Evolutionary conservation across 2,113 vertebrate species (phyloP).

Genomic region (Cochlearius cochlearius): DNA sequence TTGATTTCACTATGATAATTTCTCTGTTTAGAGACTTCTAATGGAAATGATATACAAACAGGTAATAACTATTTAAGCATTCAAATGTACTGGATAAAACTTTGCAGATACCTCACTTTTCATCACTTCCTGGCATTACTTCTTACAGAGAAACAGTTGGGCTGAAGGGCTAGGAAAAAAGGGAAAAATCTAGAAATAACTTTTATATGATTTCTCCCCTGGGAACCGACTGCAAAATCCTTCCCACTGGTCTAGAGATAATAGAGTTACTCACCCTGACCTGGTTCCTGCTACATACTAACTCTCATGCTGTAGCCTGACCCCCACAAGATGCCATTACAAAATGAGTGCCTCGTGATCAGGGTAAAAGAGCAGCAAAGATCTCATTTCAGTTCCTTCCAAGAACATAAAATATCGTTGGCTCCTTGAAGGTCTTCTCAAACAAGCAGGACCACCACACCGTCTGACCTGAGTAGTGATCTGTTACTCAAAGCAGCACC

Average conservation of each 20-base stretch:
- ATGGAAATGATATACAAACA: background rate
- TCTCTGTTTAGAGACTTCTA: background rate
- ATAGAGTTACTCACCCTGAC: background rate
- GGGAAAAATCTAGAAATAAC: background rate
- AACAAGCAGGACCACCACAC: background rate
- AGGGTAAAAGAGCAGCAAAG: background rate
- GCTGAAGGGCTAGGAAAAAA: background rate
- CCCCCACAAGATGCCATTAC: background rate
- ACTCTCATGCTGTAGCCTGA: background rate
- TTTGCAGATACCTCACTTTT: background rate
- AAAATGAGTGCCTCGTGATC: background rate
- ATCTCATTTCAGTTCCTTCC: background rate
- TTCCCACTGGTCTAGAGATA: background rate
- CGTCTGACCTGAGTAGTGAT: background rate
- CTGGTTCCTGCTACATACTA: background rate
- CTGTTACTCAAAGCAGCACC: background rate
- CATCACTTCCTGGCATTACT: background rate
- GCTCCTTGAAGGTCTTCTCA: background rate
- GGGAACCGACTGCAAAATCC: background rate
- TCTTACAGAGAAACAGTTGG: background rate
- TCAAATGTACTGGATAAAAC: background rate
- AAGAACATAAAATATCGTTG: background rate
- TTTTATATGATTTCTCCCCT: background rate
- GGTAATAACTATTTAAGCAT: background rate
- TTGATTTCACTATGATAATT: background rate